Conservation (phyloP, 2,113 vertebrate species). For the Struthio camelus region DNA sequence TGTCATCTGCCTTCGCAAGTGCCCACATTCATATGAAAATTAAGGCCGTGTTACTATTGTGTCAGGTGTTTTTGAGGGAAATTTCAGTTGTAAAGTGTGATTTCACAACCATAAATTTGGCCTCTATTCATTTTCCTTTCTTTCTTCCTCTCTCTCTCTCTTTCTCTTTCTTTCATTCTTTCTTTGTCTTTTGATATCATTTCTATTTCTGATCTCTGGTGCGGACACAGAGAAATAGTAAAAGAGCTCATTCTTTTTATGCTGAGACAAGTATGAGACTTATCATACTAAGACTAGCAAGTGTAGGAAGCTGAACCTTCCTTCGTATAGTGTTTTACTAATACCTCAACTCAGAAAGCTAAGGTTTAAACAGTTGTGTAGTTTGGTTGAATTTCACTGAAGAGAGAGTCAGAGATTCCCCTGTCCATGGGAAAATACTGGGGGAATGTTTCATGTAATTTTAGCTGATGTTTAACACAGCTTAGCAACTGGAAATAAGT, state of each 20-base stretch:
- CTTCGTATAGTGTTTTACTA: neutral
- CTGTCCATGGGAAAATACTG: accelerated
- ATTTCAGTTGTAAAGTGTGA: neutral
- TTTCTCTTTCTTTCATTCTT: neutral
- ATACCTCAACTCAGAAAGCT: neutral
- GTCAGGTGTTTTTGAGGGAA: neutral
- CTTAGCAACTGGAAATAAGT: neutral
- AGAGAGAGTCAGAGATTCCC: neutral
- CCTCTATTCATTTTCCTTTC: neutral
- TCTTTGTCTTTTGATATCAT: neutral
- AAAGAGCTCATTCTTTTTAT: neutral
- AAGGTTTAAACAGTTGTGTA: neutral
- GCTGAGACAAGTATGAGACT: neutral
- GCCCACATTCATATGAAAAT: neutral
- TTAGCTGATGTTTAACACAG: neutral
- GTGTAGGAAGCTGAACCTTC: neutral
- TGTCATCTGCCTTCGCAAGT: neutral
- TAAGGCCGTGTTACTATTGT: neutral
- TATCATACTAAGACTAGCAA: neutral
- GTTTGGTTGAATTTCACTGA: neutral
- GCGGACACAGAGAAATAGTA: neutral
- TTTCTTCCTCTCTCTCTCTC: neutral
- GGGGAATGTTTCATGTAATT: neutral
- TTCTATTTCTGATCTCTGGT: neutral
- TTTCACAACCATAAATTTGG: neutral